Evolutionary conservation across 2,888 invertebrate species (phyloP).

Genomic region (Eremobia ochroleuca): DNA sequence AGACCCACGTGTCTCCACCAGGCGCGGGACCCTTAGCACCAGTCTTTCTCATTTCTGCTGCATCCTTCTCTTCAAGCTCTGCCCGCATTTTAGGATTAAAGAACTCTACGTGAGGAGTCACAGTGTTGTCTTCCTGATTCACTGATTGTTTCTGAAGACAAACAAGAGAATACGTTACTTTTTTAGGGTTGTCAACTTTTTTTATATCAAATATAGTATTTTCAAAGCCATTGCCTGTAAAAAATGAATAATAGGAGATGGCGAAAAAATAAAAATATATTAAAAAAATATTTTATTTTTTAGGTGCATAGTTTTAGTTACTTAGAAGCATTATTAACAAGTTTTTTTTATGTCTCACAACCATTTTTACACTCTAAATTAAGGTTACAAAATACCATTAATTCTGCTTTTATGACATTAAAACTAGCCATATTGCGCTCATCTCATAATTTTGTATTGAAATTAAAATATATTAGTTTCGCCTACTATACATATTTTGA

Average conservation of each 20-base stretch:
- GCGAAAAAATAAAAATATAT: neutral
- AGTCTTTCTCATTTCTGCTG: slow-evolving; percentile 91
- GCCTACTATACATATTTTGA: too few relatives aligned
- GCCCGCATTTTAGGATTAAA: slow-evolving; percentile 93
- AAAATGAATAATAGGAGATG: neutral
- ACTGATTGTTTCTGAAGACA: slow-evolving; percentile 81
- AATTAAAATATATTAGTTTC: neutral
- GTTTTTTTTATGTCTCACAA: neutral
- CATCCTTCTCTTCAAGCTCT: slow-evolving; percentile 93
- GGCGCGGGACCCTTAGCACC: slow-evolving; percentile 93
- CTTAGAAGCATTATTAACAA: too few relatives aligned
- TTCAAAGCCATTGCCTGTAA: neutral
- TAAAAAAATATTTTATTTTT: too few relatives aligned
- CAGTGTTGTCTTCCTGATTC: slow-evolving; percentile 89
- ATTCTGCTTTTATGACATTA: neutral
- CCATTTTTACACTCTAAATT: neutral
- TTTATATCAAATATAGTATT: neutral
- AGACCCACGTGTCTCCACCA: slow-evolving; percentile 95
- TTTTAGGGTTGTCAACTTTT: neutral
- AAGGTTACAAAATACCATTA: neutral
- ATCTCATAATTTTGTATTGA: neutral
- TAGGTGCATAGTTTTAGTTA: too few relatives aligned
- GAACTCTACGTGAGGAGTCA: slow-evolving; percentile 93
- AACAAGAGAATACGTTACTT: neutral
- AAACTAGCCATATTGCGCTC: neutral